These are phyloP conservation scores for Drosophila limbata DNA, from an alignment of 2,888 invertebrate genomes.

Conservation along the genomic window DNA sequence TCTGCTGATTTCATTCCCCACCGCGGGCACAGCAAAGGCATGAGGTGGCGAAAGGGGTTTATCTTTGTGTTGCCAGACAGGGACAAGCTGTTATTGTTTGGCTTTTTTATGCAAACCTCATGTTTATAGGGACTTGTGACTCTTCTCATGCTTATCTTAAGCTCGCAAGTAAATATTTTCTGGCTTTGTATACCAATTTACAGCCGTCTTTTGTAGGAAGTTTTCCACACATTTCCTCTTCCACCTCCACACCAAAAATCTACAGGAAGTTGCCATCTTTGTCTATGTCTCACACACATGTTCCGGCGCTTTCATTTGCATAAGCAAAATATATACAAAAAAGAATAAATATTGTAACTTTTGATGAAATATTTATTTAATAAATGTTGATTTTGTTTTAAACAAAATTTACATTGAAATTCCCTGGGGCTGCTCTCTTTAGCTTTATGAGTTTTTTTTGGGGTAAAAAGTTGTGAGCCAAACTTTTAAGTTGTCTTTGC, in stretches of 20 bases:
- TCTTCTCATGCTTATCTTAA: constrained; percentile 12
- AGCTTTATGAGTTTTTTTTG: neutral
- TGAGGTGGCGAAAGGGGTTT: constrained; percentile 9
- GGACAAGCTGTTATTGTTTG: constrained; percentile 32
- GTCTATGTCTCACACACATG: constrained; percentile 14
- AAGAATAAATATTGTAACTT: constrained; percentile 15
- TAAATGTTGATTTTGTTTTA: constrained; percentile 28
- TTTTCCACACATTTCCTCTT: constrained; percentile 3
- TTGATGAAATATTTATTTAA: constrained; percentile 48
- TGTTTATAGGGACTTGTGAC: neutral
- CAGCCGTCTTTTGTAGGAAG: constrained; percentile 11
- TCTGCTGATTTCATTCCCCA: constrained; percentile 30
- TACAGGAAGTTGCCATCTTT: constrained; percentile 22
- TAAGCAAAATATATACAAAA: constrained; percentile 20
- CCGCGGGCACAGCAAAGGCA: no score
- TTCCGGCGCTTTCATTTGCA: constrained; percentile 38
- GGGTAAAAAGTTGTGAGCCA: constrained; percentile 1
- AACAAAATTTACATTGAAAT: constrained; percentile 7
- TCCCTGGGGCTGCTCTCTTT: constrained; percentile 1
- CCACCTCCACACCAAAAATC: neutral
- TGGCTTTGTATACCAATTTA: constrained; percentile 17
- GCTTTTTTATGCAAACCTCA: constrained; percentile 21
- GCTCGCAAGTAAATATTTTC: constrained; percentile 12
- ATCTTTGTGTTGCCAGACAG: constrained; percentile 20
- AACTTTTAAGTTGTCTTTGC: constrained; percentile 24